Conservation (phyloP, 2,797 vertebrate genomes). For the Microhierax caerulescens region DNA sequence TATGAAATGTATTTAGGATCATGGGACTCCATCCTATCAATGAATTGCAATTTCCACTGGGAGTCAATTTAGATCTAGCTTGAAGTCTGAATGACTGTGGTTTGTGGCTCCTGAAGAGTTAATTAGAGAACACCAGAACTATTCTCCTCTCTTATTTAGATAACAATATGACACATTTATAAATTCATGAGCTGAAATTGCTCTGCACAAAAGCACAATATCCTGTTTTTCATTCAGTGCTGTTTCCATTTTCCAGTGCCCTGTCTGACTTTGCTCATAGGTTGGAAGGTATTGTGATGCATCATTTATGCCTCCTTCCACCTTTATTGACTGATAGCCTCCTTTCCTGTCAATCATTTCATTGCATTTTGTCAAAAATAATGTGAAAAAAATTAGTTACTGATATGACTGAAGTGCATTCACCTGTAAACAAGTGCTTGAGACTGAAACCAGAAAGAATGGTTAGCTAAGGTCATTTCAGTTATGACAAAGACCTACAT, state of each 20-base stretch:
- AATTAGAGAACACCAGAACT: background rate
- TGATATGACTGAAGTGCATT: background rate
- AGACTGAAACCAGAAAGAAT: background rate
- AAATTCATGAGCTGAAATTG: constrained; percentile 47
- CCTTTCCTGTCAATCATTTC: constrained; percentile 46
- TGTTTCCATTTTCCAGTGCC: constrained; percentile 27
- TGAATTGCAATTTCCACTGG: background rate
- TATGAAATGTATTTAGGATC: background rate
- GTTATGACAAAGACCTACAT: background rate
- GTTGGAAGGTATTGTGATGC: constrained; percentile 28
- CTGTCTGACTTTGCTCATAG: constrained; percentile 54
- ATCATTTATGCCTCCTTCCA: constrained; percentile 63
- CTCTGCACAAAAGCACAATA: background rate
- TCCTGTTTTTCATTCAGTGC: constrained; percentile 47
- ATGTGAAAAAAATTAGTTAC: background rate
- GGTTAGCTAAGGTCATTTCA: background rate
- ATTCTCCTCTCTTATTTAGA: constrained; percentile 10
- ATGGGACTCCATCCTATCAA: background rate
- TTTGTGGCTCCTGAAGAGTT: background rate
- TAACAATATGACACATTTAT: constrained; percentile 20
- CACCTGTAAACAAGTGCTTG: constrained; percentile 24
- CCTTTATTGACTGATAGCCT: constrained; percentile 44
- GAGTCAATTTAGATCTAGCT: background rate
- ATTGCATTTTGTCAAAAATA: constrained; percentile 37
- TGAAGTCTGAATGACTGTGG: background rate